A percentile compares a stretch with the other conserved stretches of the same genome.
phyloP scores from a whole-genome alignment of 2,888 invertebrate species.

The Mellilla xanthometata region DNA sequence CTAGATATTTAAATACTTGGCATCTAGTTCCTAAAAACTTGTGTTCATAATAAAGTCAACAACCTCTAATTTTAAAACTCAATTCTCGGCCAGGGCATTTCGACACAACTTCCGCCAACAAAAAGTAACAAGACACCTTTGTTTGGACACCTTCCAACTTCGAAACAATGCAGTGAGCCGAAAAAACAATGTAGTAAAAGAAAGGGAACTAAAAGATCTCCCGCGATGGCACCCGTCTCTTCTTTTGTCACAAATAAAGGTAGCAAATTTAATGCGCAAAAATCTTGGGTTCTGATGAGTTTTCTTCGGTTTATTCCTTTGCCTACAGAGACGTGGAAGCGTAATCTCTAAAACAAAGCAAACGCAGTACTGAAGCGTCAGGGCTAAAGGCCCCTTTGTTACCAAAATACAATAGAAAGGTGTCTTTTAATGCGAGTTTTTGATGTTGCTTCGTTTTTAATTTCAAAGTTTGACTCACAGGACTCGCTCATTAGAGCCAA shows the following conservation, averaged over 20 bases:
- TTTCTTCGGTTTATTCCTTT: slow-evolving; percentile 45
- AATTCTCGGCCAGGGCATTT: slow-evolving; percentile 8
- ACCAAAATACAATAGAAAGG: slow-evolving; percentile 39
- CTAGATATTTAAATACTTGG: too few species aligned
- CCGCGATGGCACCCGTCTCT: slow-evolving; percentile 49
- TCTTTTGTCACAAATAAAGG: slow-evolving; percentile 45
- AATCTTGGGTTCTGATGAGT: slow-evolving; percentile 48
- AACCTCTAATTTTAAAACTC: slow-evolving; percentile 13
- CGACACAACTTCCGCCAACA: slow-evolving; percentile 11
- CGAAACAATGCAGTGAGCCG: slow-evolving; percentile 19
- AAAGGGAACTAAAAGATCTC: slow-evolving; percentile 24
- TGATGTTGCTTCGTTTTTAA: slow-evolving; percentile 32
- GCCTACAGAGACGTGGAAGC: slow-evolving; percentile 34
- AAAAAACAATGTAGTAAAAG: slow-evolving; percentile 17
- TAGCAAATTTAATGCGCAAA: slow-evolving; percentile 47
- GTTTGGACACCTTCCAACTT: slow-evolving; percentile 23
- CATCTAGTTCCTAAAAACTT: too few species aligned
- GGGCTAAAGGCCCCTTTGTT: slow-evolving; percentile 42
- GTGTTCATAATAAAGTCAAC: slow-evolving; percentile 3
- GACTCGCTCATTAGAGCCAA: too few species aligned
- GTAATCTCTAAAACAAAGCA: slow-evolving; percentile 55
- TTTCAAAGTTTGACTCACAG: slow-evolving; percentile 14
- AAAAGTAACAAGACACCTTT: slow-evolving; percentile 19
- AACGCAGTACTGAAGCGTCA: slow-evolving; percentile 35
- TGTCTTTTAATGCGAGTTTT: slow-evolving; percentile 38